Evolutionary conservation across 2,113 vertebrate species (phyloP), one percentile per base, ranked within the genome.

Genomic region (Callionymus lyra): DNA sequence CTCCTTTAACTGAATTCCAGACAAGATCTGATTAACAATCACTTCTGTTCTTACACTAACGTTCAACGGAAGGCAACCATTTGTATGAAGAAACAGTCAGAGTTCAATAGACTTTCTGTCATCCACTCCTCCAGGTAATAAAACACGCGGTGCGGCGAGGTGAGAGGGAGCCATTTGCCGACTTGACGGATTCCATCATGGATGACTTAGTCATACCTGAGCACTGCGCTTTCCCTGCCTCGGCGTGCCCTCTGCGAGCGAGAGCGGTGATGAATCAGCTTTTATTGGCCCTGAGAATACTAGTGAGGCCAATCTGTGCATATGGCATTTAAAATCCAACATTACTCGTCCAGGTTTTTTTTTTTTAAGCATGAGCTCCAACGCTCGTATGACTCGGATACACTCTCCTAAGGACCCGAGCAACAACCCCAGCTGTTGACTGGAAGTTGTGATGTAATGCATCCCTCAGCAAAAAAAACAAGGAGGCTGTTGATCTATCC

Each of bases 141-240:
- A 78, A 82, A 75, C 31, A 47, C 66, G 69, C 41, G 37, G 56
- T 60, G 66, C 62, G 63, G 63, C 55, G 49, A 47, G 72, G 70
- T 39, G 65, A 70, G 49, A 72, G 60, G 68, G 66, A 65, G 59
- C 50, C 68, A 78, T 78, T 84, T 78, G 67, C 68, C 39, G 70
- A 65, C 50, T 77, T 84, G 78, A 79, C 78, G 81, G 74, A 82
- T 82, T 72, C 78, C 68, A 76, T 76, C 76, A 68, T 65, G 70
- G 72, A 76, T 76, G 70, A 82, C 73, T 82, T 87, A 78, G 77
- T 69, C 74, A 74, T 79, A 84, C 74, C 79, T 74, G 60, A 76
- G 74, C 46, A 44, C 59, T 63, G 70, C 75, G 83, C 63, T 62
- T 68, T 77, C 53, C 40, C 59, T 47, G 64, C 68, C 55, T 66